Evolutionary conservation across 2,797 vertebrate species (phyloP).

Genomic region (Notolabrus celidotus): DNA sequence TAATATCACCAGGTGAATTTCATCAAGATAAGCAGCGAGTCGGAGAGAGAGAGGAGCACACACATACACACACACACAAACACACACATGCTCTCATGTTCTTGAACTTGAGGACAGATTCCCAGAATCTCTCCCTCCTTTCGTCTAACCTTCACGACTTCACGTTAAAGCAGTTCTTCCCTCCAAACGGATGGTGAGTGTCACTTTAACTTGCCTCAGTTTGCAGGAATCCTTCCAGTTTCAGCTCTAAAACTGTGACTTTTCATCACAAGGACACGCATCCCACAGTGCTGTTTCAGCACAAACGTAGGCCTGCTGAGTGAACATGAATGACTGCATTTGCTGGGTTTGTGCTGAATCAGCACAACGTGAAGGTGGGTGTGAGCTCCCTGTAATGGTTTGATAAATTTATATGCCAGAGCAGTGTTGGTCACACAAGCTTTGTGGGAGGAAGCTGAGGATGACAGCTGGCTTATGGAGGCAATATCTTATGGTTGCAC

Average conservation of each 20-base stretch:
- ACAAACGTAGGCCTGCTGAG: slow-evolving; percentile 38
- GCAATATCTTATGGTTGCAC: slow-evolving; percentile 6
- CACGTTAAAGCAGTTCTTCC: neutral
- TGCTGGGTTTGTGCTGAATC: slow-evolving; percentile 40
- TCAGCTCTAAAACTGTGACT: neutral
- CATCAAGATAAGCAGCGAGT: neutral
- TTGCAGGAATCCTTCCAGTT: slow-evolving; percentile 1
- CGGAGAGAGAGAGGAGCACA: neutral
- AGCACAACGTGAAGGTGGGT: slow-evolving; percentile 65
- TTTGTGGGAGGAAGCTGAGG: slow-evolving; percentile 14
- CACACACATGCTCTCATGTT: too few species aligned
- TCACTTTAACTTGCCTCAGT: slow-evolving; percentile 1
- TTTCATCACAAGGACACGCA: slow-evolving; percentile 15
- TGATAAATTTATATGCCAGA: slow-evolving; percentile 43
- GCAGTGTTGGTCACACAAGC: slow-evolving; percentile 11
- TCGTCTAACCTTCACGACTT: neutral
- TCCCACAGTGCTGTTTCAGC: slow-evolving; percentile 59
- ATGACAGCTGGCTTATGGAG: slow-evolving; percentile 27
- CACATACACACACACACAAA: neutral
- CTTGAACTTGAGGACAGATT: too few species aligned
- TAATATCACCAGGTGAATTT: neutral
- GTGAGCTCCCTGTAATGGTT: slow-evolving; percentile 39
- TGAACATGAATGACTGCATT: slow-evolving; percentile 30
- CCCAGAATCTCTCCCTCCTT: neutral
- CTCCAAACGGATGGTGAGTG: neutral